Conservation (phyloP, 2,797 vertebrate genomes). For the Sebastes aleutianus region DNA sequence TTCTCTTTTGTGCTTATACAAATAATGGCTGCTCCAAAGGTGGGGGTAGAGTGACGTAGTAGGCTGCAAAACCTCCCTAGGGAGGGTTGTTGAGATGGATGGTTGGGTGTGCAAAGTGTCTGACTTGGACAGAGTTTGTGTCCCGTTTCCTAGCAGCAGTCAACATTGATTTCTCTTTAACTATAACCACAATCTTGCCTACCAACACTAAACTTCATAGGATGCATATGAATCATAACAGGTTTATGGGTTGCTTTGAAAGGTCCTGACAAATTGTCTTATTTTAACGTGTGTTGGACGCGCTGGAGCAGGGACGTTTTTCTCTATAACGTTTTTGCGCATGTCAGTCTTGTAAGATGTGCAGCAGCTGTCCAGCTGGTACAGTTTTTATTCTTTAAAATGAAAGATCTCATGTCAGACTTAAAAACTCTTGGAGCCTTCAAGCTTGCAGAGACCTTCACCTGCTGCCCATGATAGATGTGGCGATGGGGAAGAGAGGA, state of each 20-base stretch:
- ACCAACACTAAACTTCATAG: not conserved
- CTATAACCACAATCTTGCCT: not conserved
- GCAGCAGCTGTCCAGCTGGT: not conserved
- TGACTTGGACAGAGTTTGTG: not conserved
- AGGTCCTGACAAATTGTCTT: not conserved
- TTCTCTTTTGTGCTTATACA: not conserved
- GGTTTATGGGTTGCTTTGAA: not conserved
- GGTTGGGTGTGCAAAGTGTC: not conserved
- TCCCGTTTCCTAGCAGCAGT: not conserved
- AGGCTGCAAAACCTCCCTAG: not conserved
- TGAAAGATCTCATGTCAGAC: slow-evolving; percentile 31
- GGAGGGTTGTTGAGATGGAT: not conserved
- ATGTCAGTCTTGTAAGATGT: not conserved
- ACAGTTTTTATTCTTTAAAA: slow-evolving; percentile 12
- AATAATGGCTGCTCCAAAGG: not conserved
- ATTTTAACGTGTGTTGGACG: not conserved
- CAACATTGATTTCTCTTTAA: not conserved
- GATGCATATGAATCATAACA: not conserved
- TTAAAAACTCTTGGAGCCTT: slow-evolving; percentile 4
- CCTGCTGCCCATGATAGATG: slow-evolving; percentile 42
- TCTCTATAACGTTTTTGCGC: not conserved
- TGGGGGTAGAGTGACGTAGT: not conserved
- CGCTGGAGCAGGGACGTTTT: not conserved
- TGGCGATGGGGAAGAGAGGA: slow-evolving; percentile 16
- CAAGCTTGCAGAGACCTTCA: slow-evolving; percentile 31